Conservation (phyloP, 53 echinoderm and acorn worm genomes). For the Temnopleurus reevesii region DNA sequence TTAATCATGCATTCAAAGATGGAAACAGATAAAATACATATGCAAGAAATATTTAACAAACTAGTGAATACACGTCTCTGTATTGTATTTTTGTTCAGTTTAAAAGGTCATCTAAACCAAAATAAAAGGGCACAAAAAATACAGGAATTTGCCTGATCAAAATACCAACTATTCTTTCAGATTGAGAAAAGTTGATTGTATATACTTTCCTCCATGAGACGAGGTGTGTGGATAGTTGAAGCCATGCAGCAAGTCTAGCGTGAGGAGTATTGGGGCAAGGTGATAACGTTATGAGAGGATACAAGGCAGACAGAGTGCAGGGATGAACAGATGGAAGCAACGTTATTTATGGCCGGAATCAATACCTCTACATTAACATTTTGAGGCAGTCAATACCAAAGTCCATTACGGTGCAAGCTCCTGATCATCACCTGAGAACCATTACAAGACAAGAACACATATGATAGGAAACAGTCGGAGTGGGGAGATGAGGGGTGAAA, state of each 20-base stretch:
- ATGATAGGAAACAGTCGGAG: not conserved
- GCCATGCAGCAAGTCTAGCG: not conserved
- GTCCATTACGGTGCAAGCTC: conserved; percentile 45
- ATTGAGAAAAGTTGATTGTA: no score
- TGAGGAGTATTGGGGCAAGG: not conserved
- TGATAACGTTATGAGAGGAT: not conserved
- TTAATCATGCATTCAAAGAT: no score
- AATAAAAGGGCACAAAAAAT: no score
- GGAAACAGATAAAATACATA: no score
- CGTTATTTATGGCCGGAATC: conserved; percentile 50
- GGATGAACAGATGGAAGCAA: conserved; percentile 27
- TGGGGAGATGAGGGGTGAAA: not conserved
- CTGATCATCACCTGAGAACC: conserved; percentile 22
- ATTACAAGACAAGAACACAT: not conserved
- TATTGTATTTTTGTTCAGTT: no score
- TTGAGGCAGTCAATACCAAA: conserved; percentile 38
- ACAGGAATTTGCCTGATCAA: no score
- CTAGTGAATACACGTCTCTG: no score
- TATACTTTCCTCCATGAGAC: no score
- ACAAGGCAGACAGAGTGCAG: not conserved
- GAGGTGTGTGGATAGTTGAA: no score
- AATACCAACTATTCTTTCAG: no score
- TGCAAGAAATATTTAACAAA: no score
- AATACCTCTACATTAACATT: conserved; percentile 58
- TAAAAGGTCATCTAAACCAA: no score